A percentile compares a stretch with the other conserved stretches of the same genome.
Conservation (phyloP, 2,797 vertebrate genomes). For the Bufotes viridis region DNA sequence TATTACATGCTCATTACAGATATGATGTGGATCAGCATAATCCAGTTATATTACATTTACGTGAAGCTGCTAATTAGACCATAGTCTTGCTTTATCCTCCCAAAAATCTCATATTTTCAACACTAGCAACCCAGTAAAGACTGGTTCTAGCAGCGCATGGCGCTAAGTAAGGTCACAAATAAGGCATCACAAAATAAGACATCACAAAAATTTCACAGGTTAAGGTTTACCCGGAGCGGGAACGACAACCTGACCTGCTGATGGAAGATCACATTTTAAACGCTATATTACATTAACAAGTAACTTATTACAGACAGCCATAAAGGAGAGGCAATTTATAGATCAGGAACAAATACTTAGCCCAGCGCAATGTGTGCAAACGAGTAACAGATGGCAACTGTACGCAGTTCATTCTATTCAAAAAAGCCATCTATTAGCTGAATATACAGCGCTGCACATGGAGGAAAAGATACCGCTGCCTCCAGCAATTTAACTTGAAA, state of each 20-base stretch:
- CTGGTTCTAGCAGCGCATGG: too few relatives aligned
- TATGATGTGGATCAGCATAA: too few relatives aligned
- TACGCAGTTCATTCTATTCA: constrained; percentile 1
- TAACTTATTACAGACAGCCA: not conserved
- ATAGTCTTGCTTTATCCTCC: too few relatives aligned
- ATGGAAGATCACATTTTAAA: too few relatives aligned
- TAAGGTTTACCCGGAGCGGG: not conserved
- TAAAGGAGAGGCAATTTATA: not conserved
- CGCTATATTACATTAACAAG: not conserved
- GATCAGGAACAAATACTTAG: constrained; percentile 14
- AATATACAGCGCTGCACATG: not conserved
- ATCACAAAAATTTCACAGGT: too few relatives aligned
- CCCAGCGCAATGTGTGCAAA: not conserved
- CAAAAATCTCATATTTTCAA: too few relatives aligned
- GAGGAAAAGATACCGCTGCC: not conserved
- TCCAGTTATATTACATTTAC: too few relatives aligned
- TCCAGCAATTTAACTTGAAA: constrained; percentile 7
- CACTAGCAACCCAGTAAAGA: too few relatives aligned
- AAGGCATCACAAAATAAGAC: too few relatives aligned
- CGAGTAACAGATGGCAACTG: constrained; percentile 18
- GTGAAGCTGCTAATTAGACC: too few relatives aligned
- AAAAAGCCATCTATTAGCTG: not conserved
- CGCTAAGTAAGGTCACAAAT: too few relatives aligned
- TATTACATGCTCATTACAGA: too few relatives aligned
- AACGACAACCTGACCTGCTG: not conserved